Percentiles rank a stretch among this genome's conserved stretches.
Evolutionary conservation across 2,888 invertebrate genomes (phyloP).

Genomic region (Diaperis boleti): DNA sequence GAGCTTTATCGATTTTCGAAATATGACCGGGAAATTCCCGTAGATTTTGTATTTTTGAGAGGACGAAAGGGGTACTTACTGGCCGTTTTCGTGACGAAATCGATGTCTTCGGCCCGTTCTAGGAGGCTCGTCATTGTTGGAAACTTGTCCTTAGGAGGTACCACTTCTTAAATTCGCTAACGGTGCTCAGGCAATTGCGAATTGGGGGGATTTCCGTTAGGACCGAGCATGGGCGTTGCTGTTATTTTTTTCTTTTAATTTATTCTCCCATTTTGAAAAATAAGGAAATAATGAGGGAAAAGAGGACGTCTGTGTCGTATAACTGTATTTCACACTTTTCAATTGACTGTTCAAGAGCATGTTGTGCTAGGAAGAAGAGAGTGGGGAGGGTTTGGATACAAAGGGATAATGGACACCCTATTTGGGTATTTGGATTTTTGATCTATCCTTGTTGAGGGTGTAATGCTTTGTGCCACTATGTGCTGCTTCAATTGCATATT

Average conservation of each 20-base stretch:
- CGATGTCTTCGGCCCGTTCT: slow-evolving; percentile 61
- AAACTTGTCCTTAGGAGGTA: slow-evolving; percentile 11
- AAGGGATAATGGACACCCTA: no score
- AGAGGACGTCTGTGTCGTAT: no score
- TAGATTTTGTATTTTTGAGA: not conserved
- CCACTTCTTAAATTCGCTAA: slow-evolving; percentile 23
- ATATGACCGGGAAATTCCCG: slow-evolving; percentile 36
- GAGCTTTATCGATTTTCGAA: slow-evolving; percentile 39
- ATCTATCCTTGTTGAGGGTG: no score
- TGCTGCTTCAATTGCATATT: no score
- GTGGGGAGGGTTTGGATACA: no score
- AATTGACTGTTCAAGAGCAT: no score
- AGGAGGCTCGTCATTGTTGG: slow-evolving; percentile 44
- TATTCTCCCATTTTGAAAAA: no score
- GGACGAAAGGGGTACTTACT: slow-evolving; percentile 58
- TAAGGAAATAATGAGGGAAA: no score
- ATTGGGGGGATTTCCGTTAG: not conserved
- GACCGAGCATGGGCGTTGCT: not conserved
- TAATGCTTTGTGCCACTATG: no score
- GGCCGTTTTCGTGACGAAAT: slow-evolving; percentile 64
- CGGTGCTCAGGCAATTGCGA: not conserved
- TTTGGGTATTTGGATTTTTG: no score
- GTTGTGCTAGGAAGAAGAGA: no score
- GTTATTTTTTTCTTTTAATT: not conserved
- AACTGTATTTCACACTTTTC: no score